Base-by-base conservation (phyloP, 1,140 invertebrate genomes). In the Megalopta genalis region DNA sequence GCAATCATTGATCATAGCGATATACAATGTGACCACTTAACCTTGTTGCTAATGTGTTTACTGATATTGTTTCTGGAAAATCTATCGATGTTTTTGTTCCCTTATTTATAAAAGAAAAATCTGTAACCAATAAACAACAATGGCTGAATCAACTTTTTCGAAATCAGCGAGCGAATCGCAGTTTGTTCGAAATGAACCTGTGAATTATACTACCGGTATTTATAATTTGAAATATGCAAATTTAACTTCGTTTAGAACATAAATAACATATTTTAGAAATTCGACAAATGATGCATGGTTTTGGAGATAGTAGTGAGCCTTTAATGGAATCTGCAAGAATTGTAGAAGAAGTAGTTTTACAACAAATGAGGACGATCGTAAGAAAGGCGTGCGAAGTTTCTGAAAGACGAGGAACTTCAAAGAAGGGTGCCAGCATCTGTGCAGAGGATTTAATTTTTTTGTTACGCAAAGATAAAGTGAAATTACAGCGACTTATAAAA, bases 221-320 rank as follows among this genome's bases (percentile, higher is more conserved):
- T 46, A 57, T 60, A 16, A 27, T 3, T 2, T 62, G 4, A 69
- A 63, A 46, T 46, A 59, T 72, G 16, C 70, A 23, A 39, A 69
- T 69, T 83, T 68, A 39, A 74, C 65, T 49, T 54, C 21, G 66
- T 76, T 68, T 49, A 27, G 6, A 49, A 16, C 21, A 0, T 59
- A 54, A 66, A 10, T 16, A 21, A 16, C 16, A 5, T 65, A 80
- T 80, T 88, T n/a, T 32, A 91, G 95, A 95, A 86, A 94, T 95
- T 65, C 93, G 94, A 77, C 91, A 93, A 80, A 95, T 95, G 94
- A 95, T 95, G 95, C 93, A 95, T 91, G 95, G 95, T 1, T 94
- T 95, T 89, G 95, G 95, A 5, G 95, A 95, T 81, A 94, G 93
- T 72, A 88, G 92, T 9, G 93, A 93, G 54, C 95, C 95, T 0